Conservation (phyloP, 2,888 invertebrate species). For the Auanema sp. region DNA sequence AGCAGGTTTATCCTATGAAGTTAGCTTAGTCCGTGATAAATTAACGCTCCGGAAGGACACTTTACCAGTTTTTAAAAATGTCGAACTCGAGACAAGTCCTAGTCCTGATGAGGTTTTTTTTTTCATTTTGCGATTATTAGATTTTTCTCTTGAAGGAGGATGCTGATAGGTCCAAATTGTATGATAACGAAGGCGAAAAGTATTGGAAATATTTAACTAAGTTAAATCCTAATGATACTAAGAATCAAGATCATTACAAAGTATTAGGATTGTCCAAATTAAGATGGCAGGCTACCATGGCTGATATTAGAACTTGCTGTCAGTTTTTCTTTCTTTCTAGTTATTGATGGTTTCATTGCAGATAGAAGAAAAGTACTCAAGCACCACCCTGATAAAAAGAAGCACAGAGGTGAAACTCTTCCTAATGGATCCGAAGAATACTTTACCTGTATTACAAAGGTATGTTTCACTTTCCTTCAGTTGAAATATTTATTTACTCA, state of each 20-base stretch:
- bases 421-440: slow-evolving; percentile 83
- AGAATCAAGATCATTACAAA: slow-evolving; percentile 86
- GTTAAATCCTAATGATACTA: slow-evolving; percentile 47
- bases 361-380: slow-evolving; percentile 82
- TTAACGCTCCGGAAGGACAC: slow-evolving; percentile 48
- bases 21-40: slow-evolving; percentile 15
- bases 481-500: not conserved
- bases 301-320: slow-evolving; percentile 91
- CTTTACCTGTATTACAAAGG: slow-evolving; percentile 94
- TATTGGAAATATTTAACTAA: slow-evolving; percentile 57
- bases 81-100: slow-evolving; percentile 5
- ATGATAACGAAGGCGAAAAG: slow-evolving; percentile 58
- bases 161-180: slow-evolving; percentile 23
- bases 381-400: slow-evolving; percentile 97
- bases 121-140: not conserved
- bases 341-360: slow-evolving; percentile 54
- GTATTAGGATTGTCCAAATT: slow-evolving; percentile 85
- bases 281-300: slow-evolving; percentile 83
- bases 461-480: not conserved
- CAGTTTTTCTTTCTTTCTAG: slow-evolving; percentile 67
- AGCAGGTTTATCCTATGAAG: slow-evolving; percentile 20
- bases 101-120: slow-evolving; percentile 7
- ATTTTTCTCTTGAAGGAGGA: slow-evolving; percentile 13
- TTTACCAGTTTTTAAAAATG: slow-evolving; percentile 44
- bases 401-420: slow-evolving; percentile 72